Conservation (phyloP, 2,888 invertebrate genomes). For the Lasioglossum leucozonium region DNA sequence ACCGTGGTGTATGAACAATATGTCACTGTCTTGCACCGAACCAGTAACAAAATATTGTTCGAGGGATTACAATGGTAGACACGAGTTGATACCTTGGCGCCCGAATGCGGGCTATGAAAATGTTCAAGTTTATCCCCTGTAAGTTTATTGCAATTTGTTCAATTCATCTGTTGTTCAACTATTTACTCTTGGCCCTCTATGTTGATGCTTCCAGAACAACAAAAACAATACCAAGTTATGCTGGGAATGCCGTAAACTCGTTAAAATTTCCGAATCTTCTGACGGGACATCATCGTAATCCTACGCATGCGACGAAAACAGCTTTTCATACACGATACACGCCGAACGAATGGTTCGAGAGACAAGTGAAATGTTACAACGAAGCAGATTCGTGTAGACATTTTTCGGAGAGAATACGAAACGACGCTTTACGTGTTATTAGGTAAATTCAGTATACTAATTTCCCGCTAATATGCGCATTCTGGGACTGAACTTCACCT, state of each 20-base stretch:
- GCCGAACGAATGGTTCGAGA: conserved; percentile 93
- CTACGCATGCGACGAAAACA: conserved; percentile 92
- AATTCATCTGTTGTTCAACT: background rate
- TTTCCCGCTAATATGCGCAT: too few species aligned
- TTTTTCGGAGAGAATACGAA: conserved; percentile 91
- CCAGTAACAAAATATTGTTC: conserved; percentile 88
- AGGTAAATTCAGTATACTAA: too few species aligned
- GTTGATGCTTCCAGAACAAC: conserved; percentile 85
- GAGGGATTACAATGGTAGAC: conserved; percentile 90
- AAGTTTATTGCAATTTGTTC: conserved; percentile 72
- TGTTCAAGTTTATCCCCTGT: conserved; percentile 91
- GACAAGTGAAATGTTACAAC: conserved; percentile 93
- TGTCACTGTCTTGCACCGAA: conserved; percentile 88
- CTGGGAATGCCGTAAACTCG: conserved; percentile 90
- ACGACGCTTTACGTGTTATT: conserved; percentile 88
- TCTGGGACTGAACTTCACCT: too few species aligned
- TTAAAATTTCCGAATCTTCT: conserved; percentile 93
- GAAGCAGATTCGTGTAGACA: conserved; percentile 95
- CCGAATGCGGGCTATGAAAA: conserved; percentile 92
- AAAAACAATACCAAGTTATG: conserved; percentile 91
- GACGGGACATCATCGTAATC: conserved; percentile 92
- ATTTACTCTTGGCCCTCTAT: background rate
- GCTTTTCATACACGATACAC: conserved; percentile 96
- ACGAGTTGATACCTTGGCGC: conserved; percentile 92
- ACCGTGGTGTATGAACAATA: conserved; percentile 89